Conservation (phyloP, 2,888 invertebrate genomes). For the Nasonia oneida region DNA sequence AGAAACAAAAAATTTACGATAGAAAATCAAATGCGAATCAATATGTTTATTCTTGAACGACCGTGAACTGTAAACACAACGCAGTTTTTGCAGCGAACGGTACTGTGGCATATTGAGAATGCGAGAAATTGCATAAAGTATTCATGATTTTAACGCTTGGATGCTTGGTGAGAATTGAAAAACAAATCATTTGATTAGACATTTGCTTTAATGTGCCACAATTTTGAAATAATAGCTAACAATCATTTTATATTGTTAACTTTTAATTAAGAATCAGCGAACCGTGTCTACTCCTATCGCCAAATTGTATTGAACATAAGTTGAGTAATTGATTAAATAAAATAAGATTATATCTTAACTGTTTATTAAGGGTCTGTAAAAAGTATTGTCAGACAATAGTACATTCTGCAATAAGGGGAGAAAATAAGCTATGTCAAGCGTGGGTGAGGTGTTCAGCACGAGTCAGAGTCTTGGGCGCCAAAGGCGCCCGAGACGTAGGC, state of each 20-base stretch:
- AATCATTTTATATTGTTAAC: not conserved
- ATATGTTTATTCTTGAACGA: conserved; percentile 49
- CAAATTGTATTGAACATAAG: not conserved
- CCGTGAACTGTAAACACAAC: conserved; percentile 54
- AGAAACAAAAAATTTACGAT: conserved; percentile 6
- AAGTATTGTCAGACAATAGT: no score
- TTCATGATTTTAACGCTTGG: conserved; percentile 58
- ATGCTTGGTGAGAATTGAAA: conserved; percentile 48
- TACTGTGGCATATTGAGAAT: conserved; percentile 34
- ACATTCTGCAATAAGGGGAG: no score
- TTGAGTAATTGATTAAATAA: not conserved
- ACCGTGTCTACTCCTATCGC: no score
- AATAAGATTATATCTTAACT: no score
- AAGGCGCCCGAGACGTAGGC: no score
- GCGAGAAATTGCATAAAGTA: conserved; percentile 64
- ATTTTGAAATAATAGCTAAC: not conserved
- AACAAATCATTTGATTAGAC: conserved; percentile 17
- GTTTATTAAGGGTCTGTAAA: no score
- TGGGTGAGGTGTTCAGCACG: no score
- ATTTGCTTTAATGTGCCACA: not conserved
- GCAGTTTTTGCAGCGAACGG: conserved; percentile 32
- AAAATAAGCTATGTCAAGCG: no score
- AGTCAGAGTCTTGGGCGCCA: no score
- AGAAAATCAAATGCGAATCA: conserved; percentile 37
- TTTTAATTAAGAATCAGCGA: not conserved